Evolutionary conservation across 2,113 vertebrate genomes (phyloP).

Genomic region (Caloenas nicobarica): DNA sequence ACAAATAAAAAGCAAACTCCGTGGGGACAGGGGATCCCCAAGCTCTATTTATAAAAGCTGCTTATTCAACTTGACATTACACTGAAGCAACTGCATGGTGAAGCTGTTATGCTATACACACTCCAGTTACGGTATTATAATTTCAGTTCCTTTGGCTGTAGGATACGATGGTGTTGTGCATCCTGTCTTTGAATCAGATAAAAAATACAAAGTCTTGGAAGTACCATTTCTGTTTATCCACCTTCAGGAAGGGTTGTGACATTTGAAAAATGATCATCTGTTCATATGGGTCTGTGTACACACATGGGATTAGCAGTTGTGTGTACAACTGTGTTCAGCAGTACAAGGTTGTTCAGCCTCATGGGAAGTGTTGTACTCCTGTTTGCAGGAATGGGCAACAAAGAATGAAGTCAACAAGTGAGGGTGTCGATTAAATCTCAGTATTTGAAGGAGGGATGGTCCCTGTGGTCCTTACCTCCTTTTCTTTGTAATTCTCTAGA

Average conservation of each 20-base stretch:
- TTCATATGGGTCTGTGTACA: rapidly evolving
- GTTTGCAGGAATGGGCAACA: not conserved
- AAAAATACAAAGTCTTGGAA: not conserved
- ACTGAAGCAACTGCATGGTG: not conserved
- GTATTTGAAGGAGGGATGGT: not conserved
- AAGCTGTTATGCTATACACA: not conserved
- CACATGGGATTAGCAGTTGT: no score
- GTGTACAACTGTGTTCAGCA: not conserved
- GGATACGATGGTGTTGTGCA: not conserved
- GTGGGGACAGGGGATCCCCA: not conserved
- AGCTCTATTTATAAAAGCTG: not conserved
- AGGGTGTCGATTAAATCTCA: not conserved
- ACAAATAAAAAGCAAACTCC: not conserved
- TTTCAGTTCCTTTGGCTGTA: not conserved
- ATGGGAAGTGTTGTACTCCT: not conserved
- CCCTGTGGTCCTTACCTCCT: not conserved
- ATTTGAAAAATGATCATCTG: not conserved
- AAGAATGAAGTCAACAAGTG: not conserved
- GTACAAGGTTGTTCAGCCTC: not conserved
- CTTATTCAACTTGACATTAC: not conserved
- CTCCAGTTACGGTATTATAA: not conserved
- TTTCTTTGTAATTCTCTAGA: not conserved
- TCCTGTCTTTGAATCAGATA: not conserved
- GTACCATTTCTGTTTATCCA: not conserved
- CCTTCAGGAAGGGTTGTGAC: not conserved